phyloP scores from a whole-genome alignment of 2,113 vertebrate genomes.

The Macquaria ambigua region DNA sequence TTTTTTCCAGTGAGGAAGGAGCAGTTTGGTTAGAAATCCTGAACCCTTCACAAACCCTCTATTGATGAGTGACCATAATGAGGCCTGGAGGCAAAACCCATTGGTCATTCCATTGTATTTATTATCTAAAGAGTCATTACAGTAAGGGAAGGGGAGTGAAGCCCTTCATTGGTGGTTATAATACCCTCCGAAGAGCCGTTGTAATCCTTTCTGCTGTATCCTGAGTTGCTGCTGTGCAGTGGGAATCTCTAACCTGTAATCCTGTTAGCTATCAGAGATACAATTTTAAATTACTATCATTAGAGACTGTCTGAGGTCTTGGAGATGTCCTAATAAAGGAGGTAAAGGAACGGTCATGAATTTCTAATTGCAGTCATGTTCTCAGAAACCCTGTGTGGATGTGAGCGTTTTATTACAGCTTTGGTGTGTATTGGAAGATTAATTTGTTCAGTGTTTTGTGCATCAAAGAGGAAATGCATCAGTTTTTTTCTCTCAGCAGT shows the following conservation, averaged over 20 bases:
- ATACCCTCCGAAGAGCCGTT: constrained; percentile 7
- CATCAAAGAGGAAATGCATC: background rate
- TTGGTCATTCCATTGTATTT: constrained; percentile 25
- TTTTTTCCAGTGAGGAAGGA: background rate
- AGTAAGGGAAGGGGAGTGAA: constrained; percentile 8
- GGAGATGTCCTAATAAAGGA: constrained; percentile 33
- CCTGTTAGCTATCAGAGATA: constrained; percentile 35
- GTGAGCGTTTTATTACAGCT: constrained; percentile 5
- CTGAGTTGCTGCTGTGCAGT: background rate
- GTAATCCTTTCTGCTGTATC: constrained; percentile 32
- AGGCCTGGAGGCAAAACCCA: constrained; percentile 22
- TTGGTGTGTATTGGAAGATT: background rate
- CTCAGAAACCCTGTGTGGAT: background rate
- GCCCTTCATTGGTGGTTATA: constrained; percentile 8
- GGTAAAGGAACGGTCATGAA: constrained; percentile 23
- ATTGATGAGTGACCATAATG: constrained; percentile 28
- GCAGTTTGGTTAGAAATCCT: constrained; percentile 37
- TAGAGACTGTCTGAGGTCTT: constrained; percentile 37
- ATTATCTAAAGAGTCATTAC: constrained; percentile 30
- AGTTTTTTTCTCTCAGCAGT: background rate
- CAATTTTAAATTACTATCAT: constrained; percentile 30
- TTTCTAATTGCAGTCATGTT: constrained; percentile 6
- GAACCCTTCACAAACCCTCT: constrained; percentile 24
- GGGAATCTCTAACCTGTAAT: constrained; percentile 49
- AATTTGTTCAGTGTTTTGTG: background rate